Evolutionary conservation across 1,140 invertebrate genomes (phyloP), one percentile per base, ranked within the genome.

Genomic region (Nasonia longicornis): DNA sequence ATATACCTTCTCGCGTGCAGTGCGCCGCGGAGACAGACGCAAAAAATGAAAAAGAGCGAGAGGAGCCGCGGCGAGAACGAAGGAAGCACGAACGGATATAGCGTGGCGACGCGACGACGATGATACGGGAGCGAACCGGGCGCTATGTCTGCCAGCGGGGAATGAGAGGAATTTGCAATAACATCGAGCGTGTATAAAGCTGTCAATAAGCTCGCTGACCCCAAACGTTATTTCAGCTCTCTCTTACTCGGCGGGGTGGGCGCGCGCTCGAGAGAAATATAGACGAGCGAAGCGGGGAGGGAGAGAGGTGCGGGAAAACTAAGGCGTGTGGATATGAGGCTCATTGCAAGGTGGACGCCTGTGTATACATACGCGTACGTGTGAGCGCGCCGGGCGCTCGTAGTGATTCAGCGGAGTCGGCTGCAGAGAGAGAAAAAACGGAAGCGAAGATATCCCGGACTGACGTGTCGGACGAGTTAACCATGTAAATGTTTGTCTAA

Each of bases 151-250:
- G 48, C 22, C 70, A 64, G 26, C 38, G 52, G 4, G 52, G 58
- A 73, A 82, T 35, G 81, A 73, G 79, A 78, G 78, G 84, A 86
- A 87, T 87, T 86, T 83, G 84, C 85, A 87, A 86, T 86, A 87
- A 86, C 84, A 86, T 85, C 85, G 85, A 83, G 82, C 81, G 69
- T 80, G 79, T 86, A 86, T 87, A 86, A 86, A 87, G 85, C 85
- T 87, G 87, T 88, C 87, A 84, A 87, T 87, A 87, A 88, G 81
- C 83, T 81, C 84, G 83, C 85, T 87, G 86, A 87, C 85, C 85
- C 83, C 85, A 83, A 85, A 86, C 78, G 84, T 86, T 85, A 87
- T 87, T 86, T 86, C 82, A 79, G 70, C 72, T 63, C 26, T 81
- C 76, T 82, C 81, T 82, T 35, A 26, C 77, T 73, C 76, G 79